Evolutionary conservation across 2,797 vertebrate species (phyloP).

Genomic region (Australoheros facetus): DNA sequence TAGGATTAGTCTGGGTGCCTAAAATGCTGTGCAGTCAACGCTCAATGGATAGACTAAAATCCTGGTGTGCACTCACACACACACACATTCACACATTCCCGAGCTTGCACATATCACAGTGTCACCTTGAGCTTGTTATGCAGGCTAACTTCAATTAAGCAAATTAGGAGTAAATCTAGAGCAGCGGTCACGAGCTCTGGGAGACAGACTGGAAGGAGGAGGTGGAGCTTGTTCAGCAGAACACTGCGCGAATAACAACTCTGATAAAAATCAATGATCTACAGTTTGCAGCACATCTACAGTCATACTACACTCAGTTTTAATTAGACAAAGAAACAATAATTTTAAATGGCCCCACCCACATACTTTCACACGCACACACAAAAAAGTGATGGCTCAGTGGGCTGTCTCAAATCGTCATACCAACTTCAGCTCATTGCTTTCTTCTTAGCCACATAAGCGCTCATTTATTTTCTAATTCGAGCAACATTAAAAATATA

Average conservation of each 20-base stretch:
- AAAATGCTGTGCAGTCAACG: conserved; percentile 34
- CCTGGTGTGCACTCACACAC: neutral
- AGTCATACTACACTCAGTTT: conserved; percentile 21
- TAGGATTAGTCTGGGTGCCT: conserved; percentile 49
- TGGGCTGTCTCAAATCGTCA: conserved; percentile 11
- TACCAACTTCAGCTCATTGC: neutral
- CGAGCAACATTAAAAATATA: neutral
- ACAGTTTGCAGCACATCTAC: conserved; percentile 53
- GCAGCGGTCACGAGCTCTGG: conserved; percentile 58
- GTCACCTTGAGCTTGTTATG: conserved; percentile 76
- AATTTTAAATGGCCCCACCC: neutral
- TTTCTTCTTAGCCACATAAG: neutral
- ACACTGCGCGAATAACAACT: conserved; percentile 48
- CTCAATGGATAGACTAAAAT: conserved; percentile 18
- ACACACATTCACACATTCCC: conserved; percentile 15
- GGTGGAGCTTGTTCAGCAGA: conserved; percentile 60
- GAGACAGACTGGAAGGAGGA: conserved; percentile 25
- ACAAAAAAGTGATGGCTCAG: conserved; percentile 9
- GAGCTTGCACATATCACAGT: conserved; percentile 42
- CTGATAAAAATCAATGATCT: conserved; percentile 72
- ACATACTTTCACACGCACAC: neutral
- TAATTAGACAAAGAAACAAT: conserved; percentile 39
- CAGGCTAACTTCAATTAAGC: conserved; percentile 79
- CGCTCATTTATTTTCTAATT: conserved; percentile 5
- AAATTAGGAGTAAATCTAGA: conserved; percentile 76